phyloP scores from a whole-genome alignment of 2,113 vertebrate species.

The Apteryx mantelli region DNA sequence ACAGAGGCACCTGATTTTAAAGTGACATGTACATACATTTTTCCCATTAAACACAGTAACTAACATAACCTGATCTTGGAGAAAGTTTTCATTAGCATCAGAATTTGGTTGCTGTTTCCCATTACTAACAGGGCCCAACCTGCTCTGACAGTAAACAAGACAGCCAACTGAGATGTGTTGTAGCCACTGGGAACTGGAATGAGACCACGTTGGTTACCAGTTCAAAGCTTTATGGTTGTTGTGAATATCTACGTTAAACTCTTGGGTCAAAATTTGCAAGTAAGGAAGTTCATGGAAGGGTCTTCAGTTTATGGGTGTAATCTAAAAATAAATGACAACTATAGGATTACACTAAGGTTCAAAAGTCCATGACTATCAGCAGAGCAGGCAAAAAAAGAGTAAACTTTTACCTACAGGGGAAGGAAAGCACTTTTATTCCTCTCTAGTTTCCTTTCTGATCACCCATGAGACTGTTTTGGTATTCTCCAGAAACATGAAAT shows the following conservation, averaged over 20 bases:
- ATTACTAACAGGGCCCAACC: background rate
- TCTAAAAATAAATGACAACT: background rate
- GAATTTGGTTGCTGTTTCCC: background rate
- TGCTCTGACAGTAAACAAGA: background rate
- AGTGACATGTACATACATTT: background rate
- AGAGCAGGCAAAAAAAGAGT: background rate
- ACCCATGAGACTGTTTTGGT: background rate
- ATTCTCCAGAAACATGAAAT: background rate
- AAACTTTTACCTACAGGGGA: background rate
- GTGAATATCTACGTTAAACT: background rate
- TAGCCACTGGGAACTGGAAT: background rate
- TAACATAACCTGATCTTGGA: background rate
- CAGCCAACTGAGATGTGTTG: background rate
- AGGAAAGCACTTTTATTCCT: background rate
- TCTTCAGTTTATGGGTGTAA: background rate
- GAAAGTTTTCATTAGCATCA: background rate
- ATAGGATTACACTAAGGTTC: background rate
- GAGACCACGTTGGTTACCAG: background rate
- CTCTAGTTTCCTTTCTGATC: background rate
- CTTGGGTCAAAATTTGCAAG: background rate
- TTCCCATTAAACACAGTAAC: background rate
- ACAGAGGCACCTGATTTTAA: background rate
- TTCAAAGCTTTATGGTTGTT: background rate
- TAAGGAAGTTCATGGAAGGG: background rate
- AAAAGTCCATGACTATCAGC: background rate